phyloP scores from a whole-genome alignment of 2,888 invertebrate species.

The Serrognathus titanus region DNA sequence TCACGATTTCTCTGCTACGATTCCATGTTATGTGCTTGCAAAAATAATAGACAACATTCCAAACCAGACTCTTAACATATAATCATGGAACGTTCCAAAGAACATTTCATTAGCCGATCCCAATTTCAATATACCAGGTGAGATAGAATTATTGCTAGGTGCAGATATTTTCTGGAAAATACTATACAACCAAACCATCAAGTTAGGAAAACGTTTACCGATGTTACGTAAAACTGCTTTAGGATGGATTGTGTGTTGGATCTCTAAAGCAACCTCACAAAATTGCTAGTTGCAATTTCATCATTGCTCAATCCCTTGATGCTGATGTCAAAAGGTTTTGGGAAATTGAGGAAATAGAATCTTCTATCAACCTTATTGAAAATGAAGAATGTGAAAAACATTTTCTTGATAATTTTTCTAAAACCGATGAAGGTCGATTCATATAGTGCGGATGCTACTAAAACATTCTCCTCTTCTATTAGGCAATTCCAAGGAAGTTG shows the following conservation, averaged over 20 bases:
- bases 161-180: neutral
- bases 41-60: slow-evolving; percentile 15
- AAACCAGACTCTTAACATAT: neutral
- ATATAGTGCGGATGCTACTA: neutral
- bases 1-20: slow-evolving; percentile 7
- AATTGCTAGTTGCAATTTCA: no score
- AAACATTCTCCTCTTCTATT: neutral
- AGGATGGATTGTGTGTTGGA: neutral
- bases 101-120: neutral
- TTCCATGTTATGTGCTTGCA: slow-evolving; percentile 12
- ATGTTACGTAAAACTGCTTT: neutral
- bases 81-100: slow-evolving; percentile 4
- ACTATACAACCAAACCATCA: no score
- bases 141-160: neutral
- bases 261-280: neutral
- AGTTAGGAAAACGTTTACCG: neutral
- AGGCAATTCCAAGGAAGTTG: neutral
- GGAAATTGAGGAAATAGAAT: neutral
- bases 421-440: neutral
- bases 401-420: neutral
- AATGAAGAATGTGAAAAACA: neutral
- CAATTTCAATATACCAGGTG: neutral
- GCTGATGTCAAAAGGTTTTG: neutral
- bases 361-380: neutral
- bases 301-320: no score